Conservation (phyloP, 2,113 vertebrate species). For the Dendropsophus ebraccatus region DNA sequence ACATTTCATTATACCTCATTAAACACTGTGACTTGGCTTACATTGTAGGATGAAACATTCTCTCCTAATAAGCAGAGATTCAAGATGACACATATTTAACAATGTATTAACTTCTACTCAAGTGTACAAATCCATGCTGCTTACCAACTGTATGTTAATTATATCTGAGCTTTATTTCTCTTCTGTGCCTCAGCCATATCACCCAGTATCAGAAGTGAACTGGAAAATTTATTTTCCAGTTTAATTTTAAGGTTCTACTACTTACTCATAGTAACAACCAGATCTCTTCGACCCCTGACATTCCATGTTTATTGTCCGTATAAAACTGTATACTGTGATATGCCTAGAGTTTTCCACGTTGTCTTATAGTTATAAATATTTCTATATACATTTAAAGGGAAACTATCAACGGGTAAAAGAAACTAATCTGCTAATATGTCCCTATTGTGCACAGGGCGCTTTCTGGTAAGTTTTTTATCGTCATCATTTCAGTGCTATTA, state of each 20-base stretch:
- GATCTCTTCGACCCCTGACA: not conserved
- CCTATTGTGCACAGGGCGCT: too few species aligned
- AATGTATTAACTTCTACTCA: slow-evolving; percentile 43
- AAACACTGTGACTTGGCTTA: slow-evolving; percentile 32
- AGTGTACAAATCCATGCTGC: slow-evolving; percentile 47
- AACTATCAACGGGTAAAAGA: too few species aligned
- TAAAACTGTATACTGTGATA: not conserved
- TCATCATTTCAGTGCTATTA: too few species aligned
- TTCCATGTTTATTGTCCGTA: not conserved
- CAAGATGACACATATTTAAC: slow-evolving; percentile 38
- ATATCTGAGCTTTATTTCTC: slow-evolving; percentile 17
- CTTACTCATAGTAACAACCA: not conserved
- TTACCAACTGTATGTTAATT: slow-evolving; percentile 48
- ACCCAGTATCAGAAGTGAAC: slow-evolving; percentile 2
- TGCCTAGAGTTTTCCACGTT: not conserved
- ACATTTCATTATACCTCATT: slow-evolving; percentile 19
- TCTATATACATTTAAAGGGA: too few species aligned
- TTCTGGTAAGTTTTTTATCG: too few species aligned
- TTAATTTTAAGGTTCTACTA: not conserved
- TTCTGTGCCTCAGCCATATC: not conserved
- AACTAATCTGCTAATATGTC: too few species aligned
- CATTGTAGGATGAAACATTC: slow-evolving; percentile 28
- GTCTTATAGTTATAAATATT: too few species aligned
- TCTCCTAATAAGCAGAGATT: slow-evolving; percentile 39
- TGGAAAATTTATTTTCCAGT: slow-evolving; percentile 10